Conservation (phyloP, 1,140 invertebrate genomes). For the Penaeus vannamei region DNA sequence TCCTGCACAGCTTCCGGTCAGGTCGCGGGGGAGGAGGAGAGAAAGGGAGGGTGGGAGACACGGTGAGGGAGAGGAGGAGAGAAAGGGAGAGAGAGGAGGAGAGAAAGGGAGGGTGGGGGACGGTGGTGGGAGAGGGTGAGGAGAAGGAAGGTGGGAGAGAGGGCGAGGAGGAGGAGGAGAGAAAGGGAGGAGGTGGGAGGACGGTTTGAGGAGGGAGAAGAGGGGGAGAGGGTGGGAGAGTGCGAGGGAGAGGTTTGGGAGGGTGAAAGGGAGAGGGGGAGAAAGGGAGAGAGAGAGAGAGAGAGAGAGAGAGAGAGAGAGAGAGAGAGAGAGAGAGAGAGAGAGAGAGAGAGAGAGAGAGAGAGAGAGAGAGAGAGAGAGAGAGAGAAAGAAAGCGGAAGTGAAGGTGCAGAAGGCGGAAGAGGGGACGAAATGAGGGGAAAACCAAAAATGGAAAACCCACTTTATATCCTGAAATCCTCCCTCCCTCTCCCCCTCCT, state of each 20-base stretch:
- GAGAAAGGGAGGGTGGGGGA: neutral
- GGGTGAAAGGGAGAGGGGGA: neutral
- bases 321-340: constrained; percentile 44
- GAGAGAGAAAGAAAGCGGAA: neutral
- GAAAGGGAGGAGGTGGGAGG: neutral
- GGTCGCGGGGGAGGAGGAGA: neutral
- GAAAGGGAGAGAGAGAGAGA: neutral
- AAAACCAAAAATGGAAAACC: neutral
- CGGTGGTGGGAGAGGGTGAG: constrained; percentile 25
- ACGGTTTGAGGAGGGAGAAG: neutral
- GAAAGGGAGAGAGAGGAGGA: neutral
- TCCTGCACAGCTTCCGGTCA: constrained; percentile 36
- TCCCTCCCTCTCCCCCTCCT: too few relatives aligned
- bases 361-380: constrained; percentile 34
- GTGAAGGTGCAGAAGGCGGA: neutral
- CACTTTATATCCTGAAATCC: too few relatives aligned
- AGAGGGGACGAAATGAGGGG: neutral
- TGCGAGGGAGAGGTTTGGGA: neutral
- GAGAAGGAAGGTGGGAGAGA: constrained; percentile 36
- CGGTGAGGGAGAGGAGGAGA: neutral
- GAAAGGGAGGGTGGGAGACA: constrained; percentile 28
- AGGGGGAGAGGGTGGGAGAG: constrained; percentile 10
- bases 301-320: constrained; percentile 38
- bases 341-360: constrained; percentile 36
- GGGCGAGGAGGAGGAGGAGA: constrained; percentile 19